Evolutionary conservation across 2,797 vertebrate species (phyloP).

Genomic region (Acipenser transmontanus): DNA sequence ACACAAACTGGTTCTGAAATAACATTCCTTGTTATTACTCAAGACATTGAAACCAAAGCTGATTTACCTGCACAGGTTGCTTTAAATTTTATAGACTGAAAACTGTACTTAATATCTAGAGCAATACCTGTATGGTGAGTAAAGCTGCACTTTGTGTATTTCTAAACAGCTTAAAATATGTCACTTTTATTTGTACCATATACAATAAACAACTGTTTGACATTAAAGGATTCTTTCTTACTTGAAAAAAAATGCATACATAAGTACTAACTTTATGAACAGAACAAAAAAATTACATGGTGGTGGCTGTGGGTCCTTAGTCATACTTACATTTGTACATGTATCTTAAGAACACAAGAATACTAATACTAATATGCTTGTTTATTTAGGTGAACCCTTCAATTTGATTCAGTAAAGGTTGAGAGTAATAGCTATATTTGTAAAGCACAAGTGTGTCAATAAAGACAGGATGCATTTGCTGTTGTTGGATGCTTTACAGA

Average conservation of each 20-base stretch:
- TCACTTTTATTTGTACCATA: conserved; percentile 99
- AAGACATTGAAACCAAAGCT: conserved; percentile 98
- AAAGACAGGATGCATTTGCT: too few species aligned
- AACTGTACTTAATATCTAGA: conserved; percentile 96
- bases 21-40: conserved; percentile 57
- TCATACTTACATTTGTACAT: too few species aligned
- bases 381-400: too few species aligned
- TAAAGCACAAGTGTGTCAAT: too few species aligned
- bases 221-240: conserved; percentile 64
- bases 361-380: too few species aligned
- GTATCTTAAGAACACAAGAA: too few species aligned
- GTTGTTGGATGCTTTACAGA: too few species aligned
- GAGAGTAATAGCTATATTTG: too few species aligned
- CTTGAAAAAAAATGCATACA: neutral
- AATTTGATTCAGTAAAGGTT: too few species aligned
- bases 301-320: too few species aligned
- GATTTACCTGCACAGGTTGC: conserved; percentile 89
- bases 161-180: conserved; percentile 94
- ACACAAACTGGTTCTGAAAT: conserved; percentile 31
- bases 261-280: too few species aligned
- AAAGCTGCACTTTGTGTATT: conserved; percentile 99
- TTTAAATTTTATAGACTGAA: conserved; percentile 75
- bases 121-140: conserved; percentile 99
- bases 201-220: conserved; percentile 99
- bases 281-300: too few species aligned